phyloP scores from a whole-genome alignment of 2,113 vertebrate species.

The Panthera leo region DNA sequence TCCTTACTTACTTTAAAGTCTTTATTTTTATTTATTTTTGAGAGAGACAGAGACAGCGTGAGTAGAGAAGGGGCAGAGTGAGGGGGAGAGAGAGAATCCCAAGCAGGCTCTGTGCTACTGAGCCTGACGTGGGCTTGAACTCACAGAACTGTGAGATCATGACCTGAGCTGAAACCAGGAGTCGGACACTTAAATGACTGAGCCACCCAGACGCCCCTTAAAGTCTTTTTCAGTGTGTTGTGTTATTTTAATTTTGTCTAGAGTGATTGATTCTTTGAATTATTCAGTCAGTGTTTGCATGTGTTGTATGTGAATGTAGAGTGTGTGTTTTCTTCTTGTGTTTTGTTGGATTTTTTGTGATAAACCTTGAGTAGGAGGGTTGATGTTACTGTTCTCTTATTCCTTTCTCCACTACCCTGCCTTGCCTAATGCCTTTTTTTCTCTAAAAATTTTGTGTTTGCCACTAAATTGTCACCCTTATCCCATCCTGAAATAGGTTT shows the following conservation, averaged over 20 bases:
- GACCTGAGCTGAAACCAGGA: too few species aligned
- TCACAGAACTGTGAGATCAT: too few species aligned
- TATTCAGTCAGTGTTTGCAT: neutral
- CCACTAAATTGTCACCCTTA: neutral
- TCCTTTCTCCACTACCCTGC: neutral
- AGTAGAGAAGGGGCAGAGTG: too few species aligned
- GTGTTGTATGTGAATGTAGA: neutral
- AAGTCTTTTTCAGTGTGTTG: neutral
- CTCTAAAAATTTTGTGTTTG: constrained; percentile 13
- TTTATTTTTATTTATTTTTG: neutral
- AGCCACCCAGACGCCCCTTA: neutral
- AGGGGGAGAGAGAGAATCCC: too few species aligned
- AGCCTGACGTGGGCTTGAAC: too few species aligned
- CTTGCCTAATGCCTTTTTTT: neutral
- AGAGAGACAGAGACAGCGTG: too few species aligned
- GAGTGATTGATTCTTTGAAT: neutral
- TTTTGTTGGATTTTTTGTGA: neutral
- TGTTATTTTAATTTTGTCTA: constrained; percentile 10
- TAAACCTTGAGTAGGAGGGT: neutral
- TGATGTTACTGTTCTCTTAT: neutral
- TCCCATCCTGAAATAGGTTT: neutral
- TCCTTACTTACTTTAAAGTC: neutral
- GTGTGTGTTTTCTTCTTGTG: neutral
- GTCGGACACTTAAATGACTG: too few species aligned
- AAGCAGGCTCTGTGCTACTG: too few species aligned